Evolutionary conservation across 1,140 invertebrate species (phyloP).

Genomic region (Calycopis cecrops): DNA sequence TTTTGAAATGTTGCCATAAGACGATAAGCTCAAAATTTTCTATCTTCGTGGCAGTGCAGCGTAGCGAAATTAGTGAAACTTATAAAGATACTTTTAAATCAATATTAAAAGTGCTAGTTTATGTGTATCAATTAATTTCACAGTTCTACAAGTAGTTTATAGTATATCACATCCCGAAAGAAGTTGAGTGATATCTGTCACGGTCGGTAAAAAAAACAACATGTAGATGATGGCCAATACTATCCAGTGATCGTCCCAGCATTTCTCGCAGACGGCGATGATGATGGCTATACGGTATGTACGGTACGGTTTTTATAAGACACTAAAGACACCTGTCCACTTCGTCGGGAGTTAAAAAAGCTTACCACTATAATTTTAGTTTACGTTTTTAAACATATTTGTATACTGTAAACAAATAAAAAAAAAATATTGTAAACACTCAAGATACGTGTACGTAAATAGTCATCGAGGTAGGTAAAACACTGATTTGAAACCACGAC

Average conservation of each 20-base stretch:
- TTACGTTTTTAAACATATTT: no score
- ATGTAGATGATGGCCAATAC: conserved; percentile 30
- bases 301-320: no score
- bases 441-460: no score
- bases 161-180: conserved; percentile 45
- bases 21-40: conserved; percentile 47
- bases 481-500: background rate
- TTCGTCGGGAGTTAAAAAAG: no score
- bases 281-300: conserved; percentile 49
- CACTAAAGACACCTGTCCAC: no score
- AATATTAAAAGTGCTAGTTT: conserved; percentile 45
- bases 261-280: conserved; percentile 48
- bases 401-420: no score
- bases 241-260: conserved; percentile 39
- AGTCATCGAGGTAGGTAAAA: no score
- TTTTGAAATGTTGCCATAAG: conserved; percentile 57
- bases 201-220: conserved; percentile 20
- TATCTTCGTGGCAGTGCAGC: conserved; percentile 49
- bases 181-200: conserved; percentile 34
- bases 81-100: no score
- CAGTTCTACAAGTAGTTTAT: conserved; percentile 51
- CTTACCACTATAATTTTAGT: no score
- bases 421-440: no score
- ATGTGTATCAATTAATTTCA: conserved; percentile 5
- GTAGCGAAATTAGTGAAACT: no score